phyloP scores from a whole-genome alignment of 64 coral and sea anemone genomes.

The Anthopleura sola region DNA sequence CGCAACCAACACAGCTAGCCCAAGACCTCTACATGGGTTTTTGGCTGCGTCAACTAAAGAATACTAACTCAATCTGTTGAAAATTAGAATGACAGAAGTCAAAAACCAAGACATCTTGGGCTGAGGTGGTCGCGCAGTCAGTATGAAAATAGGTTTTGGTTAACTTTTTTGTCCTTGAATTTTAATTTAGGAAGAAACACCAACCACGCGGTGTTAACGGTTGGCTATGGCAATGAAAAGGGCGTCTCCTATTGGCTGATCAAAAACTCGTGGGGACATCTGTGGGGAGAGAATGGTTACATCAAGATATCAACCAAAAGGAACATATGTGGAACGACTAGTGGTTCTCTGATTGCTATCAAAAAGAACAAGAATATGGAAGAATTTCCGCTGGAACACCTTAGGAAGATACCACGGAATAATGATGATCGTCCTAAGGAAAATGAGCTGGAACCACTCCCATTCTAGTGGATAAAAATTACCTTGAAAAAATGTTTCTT shows the following conservation, averaged over 20 bases:
- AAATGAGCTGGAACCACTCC: background rate
- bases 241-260: constrained; percentile 48
- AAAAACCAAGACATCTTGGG: too few species aligned
- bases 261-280: constrained; percentile 66
- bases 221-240: constrained; percentile 47
- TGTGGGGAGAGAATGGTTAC: constrained; percentile 81
- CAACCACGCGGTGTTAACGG: constrained; percentile 54
- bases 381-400: constrained; percentile 45
- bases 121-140: too few species aligned
- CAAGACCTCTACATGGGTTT: too few species aligned
- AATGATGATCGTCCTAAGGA: background rate
- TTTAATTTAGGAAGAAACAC: constrained; percentile 40
- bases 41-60: too few species aligned
- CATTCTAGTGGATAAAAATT: background rate
- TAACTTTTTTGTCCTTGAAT: too few species aligned
- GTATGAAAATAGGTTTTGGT: too few species aligned
- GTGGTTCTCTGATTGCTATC: constrained; percentile 64
- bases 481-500: background rate
- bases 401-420: constrained; percentile 43
- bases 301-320: constrained; percentile 59
- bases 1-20: too few species aligned
- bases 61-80: too few species aligned
- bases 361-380: constrained; percentile 47
- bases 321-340: constrained; percentile 56
- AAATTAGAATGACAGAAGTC: too few species aligned